These are phyloP conservation scores for Bombus confusus DNA, from an alignment of 1,140 invertebrate species.

Conservation along the genomic window DNA sequence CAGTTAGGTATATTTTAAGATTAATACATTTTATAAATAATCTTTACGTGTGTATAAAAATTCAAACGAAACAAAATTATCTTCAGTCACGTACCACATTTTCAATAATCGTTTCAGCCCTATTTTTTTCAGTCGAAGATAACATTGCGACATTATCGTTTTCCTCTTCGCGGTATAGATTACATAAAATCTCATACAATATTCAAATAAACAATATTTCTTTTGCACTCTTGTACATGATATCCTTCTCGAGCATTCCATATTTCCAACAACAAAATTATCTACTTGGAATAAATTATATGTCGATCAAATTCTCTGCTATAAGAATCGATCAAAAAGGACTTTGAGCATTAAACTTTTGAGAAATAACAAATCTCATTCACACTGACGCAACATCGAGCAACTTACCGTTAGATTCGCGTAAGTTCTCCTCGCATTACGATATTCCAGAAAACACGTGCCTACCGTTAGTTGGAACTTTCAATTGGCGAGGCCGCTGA, in stretches of 20 bases:
- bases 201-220: constrained; percentile 1
- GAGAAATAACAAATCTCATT: background rate
- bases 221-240: background rate
- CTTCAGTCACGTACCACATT: too few relatives aligned
- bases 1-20: background rate
- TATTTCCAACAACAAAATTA: background rate
- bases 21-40: too few relatives aligned
- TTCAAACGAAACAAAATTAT: too few relatives aligned
- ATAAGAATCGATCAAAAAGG: background rate
- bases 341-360: background rate
- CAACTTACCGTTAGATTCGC: background rate
- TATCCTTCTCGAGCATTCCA: background rate
- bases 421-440: background rate
- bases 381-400: background rate
- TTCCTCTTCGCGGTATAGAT: background rate
- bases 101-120: too few relatives aligned
- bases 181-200: background rate
- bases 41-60: too few relatives aligned
- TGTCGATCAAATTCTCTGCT: background rate
- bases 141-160: too few relatives aligned
- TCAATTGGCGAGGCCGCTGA: background rate
- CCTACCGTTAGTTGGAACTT: background rate
- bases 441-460: background rate
- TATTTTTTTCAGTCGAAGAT: too few relatives aligned
- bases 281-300: background rate